Conservation (phyloP, 2,888 invertebrate species). For the Platycnemis pennipes region DNA sequence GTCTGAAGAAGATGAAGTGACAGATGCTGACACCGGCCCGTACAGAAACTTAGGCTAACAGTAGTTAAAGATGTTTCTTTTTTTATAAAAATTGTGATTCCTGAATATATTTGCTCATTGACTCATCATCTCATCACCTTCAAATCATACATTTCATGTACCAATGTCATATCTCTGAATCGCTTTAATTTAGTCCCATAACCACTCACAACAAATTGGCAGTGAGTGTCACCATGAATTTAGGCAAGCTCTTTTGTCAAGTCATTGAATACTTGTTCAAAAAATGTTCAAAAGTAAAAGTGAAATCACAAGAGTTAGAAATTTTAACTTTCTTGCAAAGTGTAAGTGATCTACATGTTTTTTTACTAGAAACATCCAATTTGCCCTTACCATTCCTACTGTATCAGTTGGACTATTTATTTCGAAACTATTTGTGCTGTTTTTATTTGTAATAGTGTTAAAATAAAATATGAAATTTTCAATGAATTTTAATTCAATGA, state of each 20-base stretch:
- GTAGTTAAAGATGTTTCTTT: neutral
- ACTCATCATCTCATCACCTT: neutral
- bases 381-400: neutral
- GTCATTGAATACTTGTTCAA: neutral
- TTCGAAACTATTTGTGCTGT: constrained; percentile 32
- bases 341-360: neutral
- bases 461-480: constrained; percentile 16
- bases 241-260: neutral
- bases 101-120: constrained; percentile 18
- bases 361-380: neutral
- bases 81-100: neutral
- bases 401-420: constrained; percentile 29
- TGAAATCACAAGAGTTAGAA: neutral
- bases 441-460: constrained; percentile 38
- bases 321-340: neutral
- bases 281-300: neutral
- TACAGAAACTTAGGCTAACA: neutral
- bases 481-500: neutral
- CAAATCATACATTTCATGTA: constrained; percentile 8
- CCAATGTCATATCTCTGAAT: neutral
- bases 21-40: neutral
- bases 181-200: neutral
- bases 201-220: neutral
- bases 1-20: neutral
- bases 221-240: neutral